phyloP scores from a whole-genome alignment of 2,113 vertebrate species.

The Agapornis roseicollis region DNA sequence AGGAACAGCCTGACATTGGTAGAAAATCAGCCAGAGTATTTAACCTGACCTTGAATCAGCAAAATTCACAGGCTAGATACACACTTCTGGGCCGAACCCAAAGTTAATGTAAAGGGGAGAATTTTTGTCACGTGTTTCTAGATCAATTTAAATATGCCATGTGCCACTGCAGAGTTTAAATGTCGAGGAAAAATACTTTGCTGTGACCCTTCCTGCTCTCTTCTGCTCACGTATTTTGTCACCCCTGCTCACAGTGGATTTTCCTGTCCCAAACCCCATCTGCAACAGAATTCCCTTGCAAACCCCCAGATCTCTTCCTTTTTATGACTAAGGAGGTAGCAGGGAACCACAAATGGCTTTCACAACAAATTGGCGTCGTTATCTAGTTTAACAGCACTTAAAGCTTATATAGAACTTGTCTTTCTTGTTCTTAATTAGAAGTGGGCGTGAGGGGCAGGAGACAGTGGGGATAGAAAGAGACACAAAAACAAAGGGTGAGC shows the following conservation, averaged over 20 bases:
- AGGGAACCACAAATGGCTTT: not conserved
- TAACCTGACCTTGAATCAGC: not conserved
- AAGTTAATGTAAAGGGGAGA: not conserved
- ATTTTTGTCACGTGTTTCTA: not conserved
- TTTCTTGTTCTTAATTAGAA: not conserved
- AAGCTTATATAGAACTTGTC: not conserved
- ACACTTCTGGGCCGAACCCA: not conserved
- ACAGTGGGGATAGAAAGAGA: not conserved
- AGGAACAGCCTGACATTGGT: not conserved
- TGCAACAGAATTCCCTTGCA: not conserved
- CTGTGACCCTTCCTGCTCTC: not conserved
- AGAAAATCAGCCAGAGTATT: not conserved
- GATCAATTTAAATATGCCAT: not conserved
- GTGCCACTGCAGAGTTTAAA: not conserved
- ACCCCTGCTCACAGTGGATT: not conserved
- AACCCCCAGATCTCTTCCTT: not conserved
- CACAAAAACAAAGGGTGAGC: not conserved
- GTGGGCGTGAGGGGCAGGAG: not conserved
- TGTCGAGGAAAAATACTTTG: not conserved
- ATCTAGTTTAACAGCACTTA: not conserved
- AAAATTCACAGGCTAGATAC: not conserved
- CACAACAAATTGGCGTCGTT: not conserved
- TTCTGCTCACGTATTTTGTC: not conserved
- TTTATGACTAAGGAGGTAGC: not conserved
- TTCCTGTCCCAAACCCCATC: not conserved